Evolutionary conservation across 2,888 invertebrate species (phyloP).

Genomic region (Dione vanillae): DNA sequence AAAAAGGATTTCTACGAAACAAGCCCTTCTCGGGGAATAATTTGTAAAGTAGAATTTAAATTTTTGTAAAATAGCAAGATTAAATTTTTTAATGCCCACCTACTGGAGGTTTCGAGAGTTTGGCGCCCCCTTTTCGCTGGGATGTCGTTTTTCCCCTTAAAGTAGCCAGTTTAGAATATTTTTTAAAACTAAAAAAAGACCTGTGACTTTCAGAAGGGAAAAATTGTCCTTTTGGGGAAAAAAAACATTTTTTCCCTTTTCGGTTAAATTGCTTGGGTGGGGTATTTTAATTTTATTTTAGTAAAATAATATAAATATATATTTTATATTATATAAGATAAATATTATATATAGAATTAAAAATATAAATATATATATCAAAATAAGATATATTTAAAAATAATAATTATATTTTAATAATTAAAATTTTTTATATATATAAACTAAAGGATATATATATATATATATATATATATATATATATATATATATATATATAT

Average conservation of each 20-base stretch:
- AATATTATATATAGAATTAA: too few species aligned
- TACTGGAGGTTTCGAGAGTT: conserved; percentile 1
- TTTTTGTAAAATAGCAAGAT: conserved; percentile 13
- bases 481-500: too few species aligned
- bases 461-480: too few species aligned
- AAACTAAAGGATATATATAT: too few species aligned
- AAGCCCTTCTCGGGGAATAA: conserved; percentile 3
- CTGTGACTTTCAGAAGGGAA: background rate
- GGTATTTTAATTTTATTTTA: too few species aligned
- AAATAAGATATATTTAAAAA: too few species aligned
- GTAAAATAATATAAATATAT: too few species aligned
- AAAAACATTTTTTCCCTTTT: background rate
- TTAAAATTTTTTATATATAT: too few species aligned
- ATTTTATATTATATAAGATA: too few species aligned
- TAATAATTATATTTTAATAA: too few species aligned
- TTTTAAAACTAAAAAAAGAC: background rate
- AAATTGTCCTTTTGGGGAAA: background rate
- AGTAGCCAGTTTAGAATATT: conserved; percentile 11
- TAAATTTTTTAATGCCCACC: conserved; percentile 13
- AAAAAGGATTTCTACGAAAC: conserved; percentile 12
- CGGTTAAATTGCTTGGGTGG: background rate
- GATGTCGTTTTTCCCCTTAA: conserved; percentile 7
- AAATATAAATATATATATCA: too few species aligned
- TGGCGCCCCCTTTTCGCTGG: conserved; percentile 2
- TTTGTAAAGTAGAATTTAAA: conserved; percentile 12